Evolutionary conservation across 2,888 invertebrate species (phyloP).

Genomic region (Drepanosiphum platanoidis): DNA sequence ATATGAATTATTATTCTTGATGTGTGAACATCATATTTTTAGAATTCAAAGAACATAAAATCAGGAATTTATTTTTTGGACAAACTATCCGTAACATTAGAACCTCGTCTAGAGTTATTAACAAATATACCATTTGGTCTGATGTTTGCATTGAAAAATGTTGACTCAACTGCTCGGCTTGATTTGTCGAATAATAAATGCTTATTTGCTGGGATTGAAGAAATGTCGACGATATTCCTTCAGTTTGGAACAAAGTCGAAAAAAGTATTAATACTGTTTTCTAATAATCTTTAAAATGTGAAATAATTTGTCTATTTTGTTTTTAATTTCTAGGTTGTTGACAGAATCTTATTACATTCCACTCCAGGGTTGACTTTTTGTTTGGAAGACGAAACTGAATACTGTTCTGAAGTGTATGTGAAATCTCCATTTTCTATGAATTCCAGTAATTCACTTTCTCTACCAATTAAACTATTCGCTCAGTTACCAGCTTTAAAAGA

Average conservation of each 20-base stretch:
- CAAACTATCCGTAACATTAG: constrained; percentile 33
- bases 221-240: constrained; percentile 40
- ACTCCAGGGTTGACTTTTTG: constrained; percentile 56
- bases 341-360: constrained; percentile 37
- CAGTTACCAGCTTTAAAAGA: constrained; percentile 53
- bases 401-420: constrained; percentile 36
- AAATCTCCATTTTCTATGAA: constrained; percentile 8
- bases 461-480: constrained; percentile 52
- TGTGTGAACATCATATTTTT: constrained; percentile 21
- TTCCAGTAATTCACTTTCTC: constrained; percentile 37
- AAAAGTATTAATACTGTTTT: constrained; percentile 14
- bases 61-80: constrained; percentile 55
- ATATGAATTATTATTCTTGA: not conserved
- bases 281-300: not conserved
- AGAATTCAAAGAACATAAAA: constrained; percentile 54
- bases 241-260: constrained; percentile 56
- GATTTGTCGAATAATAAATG: constrained; percentile 31
- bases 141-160: constrained; percentile 52
- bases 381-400: constrained; percentile 37
- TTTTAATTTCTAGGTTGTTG: constrained; percentile 38
- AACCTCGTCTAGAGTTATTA: constrained; percentile 42
- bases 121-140: constrained; percentile 39
- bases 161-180: constrained; percentile 43
- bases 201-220: constrained; percentile 51
- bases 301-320: not conserved